phyloP scores from a whole-genome alignment of 2,797 vertebrate species.

The Gymnothorax reevesii region DNA sequence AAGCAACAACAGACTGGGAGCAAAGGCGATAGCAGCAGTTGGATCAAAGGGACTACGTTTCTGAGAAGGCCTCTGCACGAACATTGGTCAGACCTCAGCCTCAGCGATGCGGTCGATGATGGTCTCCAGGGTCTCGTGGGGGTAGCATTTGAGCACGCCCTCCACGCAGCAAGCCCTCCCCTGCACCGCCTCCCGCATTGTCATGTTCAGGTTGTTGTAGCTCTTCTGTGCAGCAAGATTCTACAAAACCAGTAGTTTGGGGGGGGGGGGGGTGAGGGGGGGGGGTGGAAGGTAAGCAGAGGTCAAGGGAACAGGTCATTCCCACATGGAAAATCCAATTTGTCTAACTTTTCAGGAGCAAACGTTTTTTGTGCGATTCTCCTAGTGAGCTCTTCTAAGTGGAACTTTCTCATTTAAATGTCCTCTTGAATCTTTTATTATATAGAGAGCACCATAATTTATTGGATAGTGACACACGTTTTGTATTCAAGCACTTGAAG shows the following conservation, averaged over 20 bases:
- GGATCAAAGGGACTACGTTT: neutral
- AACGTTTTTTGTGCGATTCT: too few species aligned
- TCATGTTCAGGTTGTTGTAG: constrained; percentile 94
- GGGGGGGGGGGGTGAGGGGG: neutral
- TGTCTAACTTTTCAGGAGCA: too few species aligned
- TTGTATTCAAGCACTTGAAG: too few species aligned
- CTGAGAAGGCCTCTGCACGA: neutral
- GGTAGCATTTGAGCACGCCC: constrained; percentile 91
- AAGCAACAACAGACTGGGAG: neutral
- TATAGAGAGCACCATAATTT: too few species aligned
- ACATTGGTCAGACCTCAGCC: constrained; percentile 78
- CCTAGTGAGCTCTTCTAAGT: too few species aligned
- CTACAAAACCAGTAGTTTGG: constrained; percentile 58
- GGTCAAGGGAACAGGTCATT: too few species aligned
- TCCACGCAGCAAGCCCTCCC: constrained; percentile 80
- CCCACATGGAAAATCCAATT: too few species aligned
- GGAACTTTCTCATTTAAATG: too few species aligned
- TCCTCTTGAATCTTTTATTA: too few species aligned
- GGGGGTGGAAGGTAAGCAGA: neutral
- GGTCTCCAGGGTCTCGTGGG: constrained; percentile 84
- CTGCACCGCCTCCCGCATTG: constrained; percentile 79
- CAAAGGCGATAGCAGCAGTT: neutral
- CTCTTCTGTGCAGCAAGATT: constrained; percentile 92
- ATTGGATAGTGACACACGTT: too few species aligned
- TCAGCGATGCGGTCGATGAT: constrained; percentile 87